A percentile compares a stretch with the other conserved stretches of the same genome.
phyloP scores from a whole-genome alignment of 2,797 vertebrate species.

The Hypotaenidia philippensis region DNA sequence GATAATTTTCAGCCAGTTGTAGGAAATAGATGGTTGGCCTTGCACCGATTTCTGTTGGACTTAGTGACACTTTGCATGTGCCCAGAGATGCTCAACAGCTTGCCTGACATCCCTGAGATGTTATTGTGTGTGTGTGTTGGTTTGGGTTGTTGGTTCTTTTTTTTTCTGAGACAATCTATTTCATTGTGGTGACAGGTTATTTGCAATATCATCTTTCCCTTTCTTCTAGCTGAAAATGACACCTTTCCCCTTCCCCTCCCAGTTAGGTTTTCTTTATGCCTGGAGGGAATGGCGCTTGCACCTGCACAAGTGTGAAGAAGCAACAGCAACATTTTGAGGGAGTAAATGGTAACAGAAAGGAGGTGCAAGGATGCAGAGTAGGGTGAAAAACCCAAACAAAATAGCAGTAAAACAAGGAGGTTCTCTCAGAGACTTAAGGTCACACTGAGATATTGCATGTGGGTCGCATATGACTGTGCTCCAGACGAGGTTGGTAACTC shows the following conservation, averaged over 20 bases:
- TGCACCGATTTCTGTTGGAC: neutral
- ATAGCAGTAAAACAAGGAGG: neutral
- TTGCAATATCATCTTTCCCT: neutral
- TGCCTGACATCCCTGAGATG: neutral
- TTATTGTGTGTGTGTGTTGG: neutral
- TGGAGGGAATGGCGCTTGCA: neutral
- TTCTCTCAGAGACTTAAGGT: neutral
- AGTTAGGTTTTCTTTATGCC: neutral
- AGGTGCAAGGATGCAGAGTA: neutral
- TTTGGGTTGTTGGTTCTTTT: fast-evolving
- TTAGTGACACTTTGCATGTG: neutral
- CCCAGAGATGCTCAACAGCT: neutral
- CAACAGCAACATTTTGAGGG: neutral
- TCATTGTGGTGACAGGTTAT: neutral
- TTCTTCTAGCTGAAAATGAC: neutral
- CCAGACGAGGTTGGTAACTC: neutral
- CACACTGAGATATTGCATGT: neutral
- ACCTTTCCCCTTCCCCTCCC: neutral
- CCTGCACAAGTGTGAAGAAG: neutral
- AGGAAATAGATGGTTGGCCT: neutral
- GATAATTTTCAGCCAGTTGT: neutral
- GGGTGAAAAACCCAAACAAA: neutral
- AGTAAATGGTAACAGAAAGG: neutral
- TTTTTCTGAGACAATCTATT: neutral
- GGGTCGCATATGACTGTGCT: neutral